Evolutionary conservation across 2,797 vertebrate species (phyloP).

Genomic region (Neosilurus hyrtlii): DNA sequence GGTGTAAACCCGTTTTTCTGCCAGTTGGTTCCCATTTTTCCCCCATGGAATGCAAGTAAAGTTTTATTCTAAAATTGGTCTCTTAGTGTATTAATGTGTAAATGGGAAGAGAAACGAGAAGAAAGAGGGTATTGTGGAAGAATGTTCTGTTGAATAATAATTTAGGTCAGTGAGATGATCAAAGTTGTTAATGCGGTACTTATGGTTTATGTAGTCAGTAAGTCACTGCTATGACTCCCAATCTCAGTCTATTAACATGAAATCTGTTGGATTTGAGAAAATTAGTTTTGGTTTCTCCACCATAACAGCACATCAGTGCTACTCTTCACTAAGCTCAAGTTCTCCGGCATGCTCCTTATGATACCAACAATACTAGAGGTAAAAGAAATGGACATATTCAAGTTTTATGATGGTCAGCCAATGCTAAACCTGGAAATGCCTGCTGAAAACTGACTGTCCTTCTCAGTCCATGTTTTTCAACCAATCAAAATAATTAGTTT

Average conservation of each 20-base stretch:
- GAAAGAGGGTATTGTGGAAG: neutral
- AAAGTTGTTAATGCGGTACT: neutral
- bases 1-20: slow-evolving; percentile 64
- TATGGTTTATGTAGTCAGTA: neutral
- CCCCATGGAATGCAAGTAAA: slow-evolving; percentile 88
- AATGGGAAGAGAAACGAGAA: neutral
- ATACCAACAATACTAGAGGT: neutral
- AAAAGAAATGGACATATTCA: neutral
- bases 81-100: slow-evolving; percentile 24
- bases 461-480: neutral
- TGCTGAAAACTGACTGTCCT: neutral
- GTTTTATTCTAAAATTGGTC: slow-evolving; percentile 59
- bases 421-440: neutral
- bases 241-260: neutral
- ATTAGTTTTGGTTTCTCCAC: neutral
- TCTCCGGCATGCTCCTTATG: neutral
- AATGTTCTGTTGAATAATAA: neutral
- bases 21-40: slow-evolving; percentile 71
- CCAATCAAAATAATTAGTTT: neutral
- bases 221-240: neutral
- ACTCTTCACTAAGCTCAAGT: neutral
- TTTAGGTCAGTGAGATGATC: neutral
- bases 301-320: neutral
- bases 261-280: neutral
- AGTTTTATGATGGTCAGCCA: neutral